These are phyloP conservation scores for Aphelenchoides avenae DNA, from an alignment of 1,140 invertebrate species.

Conservation along the genomic window DNA sequence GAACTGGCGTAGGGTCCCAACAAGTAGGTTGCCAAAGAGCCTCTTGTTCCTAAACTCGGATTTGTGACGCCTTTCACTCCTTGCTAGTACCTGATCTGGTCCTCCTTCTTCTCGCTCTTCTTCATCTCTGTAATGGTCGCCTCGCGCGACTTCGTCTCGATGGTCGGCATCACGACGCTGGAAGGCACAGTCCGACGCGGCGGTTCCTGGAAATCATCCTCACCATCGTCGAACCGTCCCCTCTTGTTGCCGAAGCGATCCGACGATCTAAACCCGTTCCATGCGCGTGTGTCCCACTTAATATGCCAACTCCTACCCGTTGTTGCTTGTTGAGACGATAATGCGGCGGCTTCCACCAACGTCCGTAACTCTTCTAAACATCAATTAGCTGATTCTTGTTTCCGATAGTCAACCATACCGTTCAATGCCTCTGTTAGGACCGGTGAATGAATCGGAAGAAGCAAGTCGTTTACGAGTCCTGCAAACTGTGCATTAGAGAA, in stretches of 20 bases:
- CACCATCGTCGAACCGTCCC: constrained; percentile 6
- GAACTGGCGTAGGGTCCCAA: constrained; percentile 86
- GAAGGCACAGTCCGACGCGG: constrained; percentile 29
- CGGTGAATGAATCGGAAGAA: too few species aligned
- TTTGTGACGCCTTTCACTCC: not conserved
- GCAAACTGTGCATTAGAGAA: constrained; percentile 6
- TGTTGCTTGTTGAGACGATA: constrained; percentile 16
- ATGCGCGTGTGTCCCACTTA: too few species aligned
- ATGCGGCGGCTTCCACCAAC: constrained; percentile 20
- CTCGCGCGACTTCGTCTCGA: constrained; percentile 41
- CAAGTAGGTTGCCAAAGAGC: constrained; percentile 85
- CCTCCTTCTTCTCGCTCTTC: constrained; percentile 31
- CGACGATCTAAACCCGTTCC: too few species aligned
- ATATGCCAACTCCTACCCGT: constrained; percentile 8
- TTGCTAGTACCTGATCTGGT: constrained; percentile 21
- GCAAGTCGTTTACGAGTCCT: too few species aligned
- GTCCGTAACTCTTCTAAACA: constrained; percentile 25
- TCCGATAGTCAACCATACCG: constrained; percentile 7
- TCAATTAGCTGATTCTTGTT: not conserved
- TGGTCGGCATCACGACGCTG: constrained; percentile 38
- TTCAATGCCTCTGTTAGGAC: too few species aligned
- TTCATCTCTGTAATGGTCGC: constrained; percentile 36
- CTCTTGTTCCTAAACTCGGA: constrained; percentile 71
- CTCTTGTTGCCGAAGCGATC: too few species aligned
- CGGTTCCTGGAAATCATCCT: constrained; percentile 14